phyloP scores from a whole-genome alignment of 2,888 invertebrate species.

The Eumerus sabulonum region DNA sequence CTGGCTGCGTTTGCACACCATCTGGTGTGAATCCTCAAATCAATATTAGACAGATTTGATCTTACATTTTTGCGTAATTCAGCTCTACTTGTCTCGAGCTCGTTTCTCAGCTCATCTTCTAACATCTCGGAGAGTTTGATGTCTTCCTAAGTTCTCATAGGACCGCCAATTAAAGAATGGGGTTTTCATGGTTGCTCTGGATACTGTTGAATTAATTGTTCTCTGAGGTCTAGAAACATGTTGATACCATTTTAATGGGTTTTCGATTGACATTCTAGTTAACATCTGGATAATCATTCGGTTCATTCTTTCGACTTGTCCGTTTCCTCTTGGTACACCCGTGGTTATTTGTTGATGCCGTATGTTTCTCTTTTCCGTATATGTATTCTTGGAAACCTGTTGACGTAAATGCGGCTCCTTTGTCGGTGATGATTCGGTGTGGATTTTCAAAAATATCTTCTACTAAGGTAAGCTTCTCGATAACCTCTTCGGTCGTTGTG shows the following conservation, averaged over 20 bases:
- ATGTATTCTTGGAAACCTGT: constrained; percentile 10
- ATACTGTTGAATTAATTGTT: too few species aligned
- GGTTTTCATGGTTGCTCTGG: too few species aligned
- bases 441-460: constrained; percentile 72
- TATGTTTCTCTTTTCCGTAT: constrained; percentile 10
- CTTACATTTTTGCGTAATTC: too few species aligned
- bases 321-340: constrained; percentile 69
- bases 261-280: background rate
- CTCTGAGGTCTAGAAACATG: too few species aligned
- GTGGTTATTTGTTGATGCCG: constrained; percentile 10
- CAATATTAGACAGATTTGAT: too few species aligned
- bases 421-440: constrained; percentile 72
- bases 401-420: constrained; percentile 73
- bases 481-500: constrained; percentile 70
- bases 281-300: constrained; percentile 67
- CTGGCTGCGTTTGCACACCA: too few species aligned
- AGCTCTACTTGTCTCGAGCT: too few species aligned
- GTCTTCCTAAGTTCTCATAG: too few species aligned
- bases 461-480: constrained; percentile 72
- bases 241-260: constrained; percentile 12
- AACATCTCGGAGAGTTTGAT: too few species aligned
- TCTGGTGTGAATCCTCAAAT: too few species aligned
- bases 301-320: constrained; percentile 74
- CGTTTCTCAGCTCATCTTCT: too few species aligned
- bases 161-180: too few species aligned